Conservation (phyloP, 53 echinoderm and acorn worm genomes). For the Echinarachnius parma region DNA sequence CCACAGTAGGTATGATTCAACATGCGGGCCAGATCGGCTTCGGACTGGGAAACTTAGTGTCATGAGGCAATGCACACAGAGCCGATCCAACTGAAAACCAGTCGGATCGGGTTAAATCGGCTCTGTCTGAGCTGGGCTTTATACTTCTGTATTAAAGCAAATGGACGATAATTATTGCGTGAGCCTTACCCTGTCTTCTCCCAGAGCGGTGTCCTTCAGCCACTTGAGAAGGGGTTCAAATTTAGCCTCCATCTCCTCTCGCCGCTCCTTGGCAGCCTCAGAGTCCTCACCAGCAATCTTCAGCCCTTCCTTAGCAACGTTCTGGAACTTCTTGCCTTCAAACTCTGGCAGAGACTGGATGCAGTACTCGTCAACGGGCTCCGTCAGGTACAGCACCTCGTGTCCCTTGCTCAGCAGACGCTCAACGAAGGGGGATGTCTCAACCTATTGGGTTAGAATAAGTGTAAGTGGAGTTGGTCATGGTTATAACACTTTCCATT, state of each 20-base stretch:
- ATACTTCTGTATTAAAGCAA: too few relatives aligned
- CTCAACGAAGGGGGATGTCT: conserved; percentile 86
- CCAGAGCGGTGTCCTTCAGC: conserved; percentile 85
- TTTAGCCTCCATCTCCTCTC: conserved; percentile 79
- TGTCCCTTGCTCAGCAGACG: conserved; percentile 89
- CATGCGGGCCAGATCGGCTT: too few relatives aligned
- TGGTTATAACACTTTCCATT: too few relatives aligned
- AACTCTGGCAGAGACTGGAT: conserved; percentile 96
- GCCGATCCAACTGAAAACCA: too few relatives aligned
- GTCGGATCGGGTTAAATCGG: too few relatives aligned
- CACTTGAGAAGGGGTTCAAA: conserved; percentile 89
- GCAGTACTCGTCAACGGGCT: conserved; percentile 99
- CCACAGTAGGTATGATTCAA: too few relatives aligned
- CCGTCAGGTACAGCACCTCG: conserved; percentile 92
- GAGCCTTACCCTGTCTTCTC: conserved; percentile 53
- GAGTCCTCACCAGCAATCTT: conserved; percentile 80
- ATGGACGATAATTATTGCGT: too few relatives aligned
- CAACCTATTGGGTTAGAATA: conserved; percentile 66
- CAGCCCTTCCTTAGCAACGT: conserved; percentile 96
- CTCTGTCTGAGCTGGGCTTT: too few relatives aligned
- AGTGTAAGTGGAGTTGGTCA: too few relatives aligned
- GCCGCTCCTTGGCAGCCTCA: conserved; percentile 74
- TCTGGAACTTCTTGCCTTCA: conserved; percentile 99
- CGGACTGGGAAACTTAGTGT: too few relatives aligned
- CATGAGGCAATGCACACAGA: too few relatives aligned